phyloP scores from a whole-genome alignment of 2,888 invertebrate genomes.

The Pimpla rufipes region DNA sequence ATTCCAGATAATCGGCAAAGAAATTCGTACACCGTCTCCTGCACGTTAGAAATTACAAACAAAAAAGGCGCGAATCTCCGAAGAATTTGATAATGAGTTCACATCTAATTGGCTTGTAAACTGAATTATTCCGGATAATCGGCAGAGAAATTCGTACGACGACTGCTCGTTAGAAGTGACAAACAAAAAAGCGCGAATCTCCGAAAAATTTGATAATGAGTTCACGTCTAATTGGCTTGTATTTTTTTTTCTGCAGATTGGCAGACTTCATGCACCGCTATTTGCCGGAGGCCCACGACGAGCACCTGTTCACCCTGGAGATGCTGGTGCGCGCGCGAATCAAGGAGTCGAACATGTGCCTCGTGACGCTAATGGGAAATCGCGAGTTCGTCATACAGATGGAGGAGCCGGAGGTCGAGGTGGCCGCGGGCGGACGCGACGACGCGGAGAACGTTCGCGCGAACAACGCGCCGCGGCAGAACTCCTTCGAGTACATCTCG shows the following conservation, averaged over 20 bases:
- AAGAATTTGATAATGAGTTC: background rate
- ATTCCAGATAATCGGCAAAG: background rate
- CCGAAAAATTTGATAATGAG: background rate
- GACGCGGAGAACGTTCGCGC: conserved; percentile 82
- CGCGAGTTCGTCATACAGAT: conserved; percentile 82
- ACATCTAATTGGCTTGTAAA: background rate
- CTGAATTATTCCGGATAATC: too few species aligned
- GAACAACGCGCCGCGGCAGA: conserved; percentile 85
- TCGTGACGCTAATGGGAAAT: conserved; percentile 86
- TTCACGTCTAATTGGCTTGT: background rate
- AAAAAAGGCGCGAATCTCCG: background rate
- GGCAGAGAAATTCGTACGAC: background rate
- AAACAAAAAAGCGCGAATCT: conserved; percentile 1
- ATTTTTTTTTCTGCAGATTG: conserved; percentile 84
- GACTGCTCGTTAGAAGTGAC: too few species aligned
- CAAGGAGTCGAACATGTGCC: conserved; percentile 87
- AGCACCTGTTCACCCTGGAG: conserved; percentile 93
- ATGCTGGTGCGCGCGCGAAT: conserved; percentile 86
- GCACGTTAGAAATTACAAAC: background rate
- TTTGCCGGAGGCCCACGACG: conserved; percentile 91
- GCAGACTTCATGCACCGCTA: conserved; percentile 93
- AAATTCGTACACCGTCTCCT: too few species aligned
- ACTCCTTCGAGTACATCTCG: conserved; percentile 90
- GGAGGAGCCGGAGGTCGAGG: conserved; percentile 73
- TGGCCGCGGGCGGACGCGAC: conserved; percentile 64